Conservation (phyloP, 2,888 invertebrate genomes). For the Drosophila maculinotata region DNA sequence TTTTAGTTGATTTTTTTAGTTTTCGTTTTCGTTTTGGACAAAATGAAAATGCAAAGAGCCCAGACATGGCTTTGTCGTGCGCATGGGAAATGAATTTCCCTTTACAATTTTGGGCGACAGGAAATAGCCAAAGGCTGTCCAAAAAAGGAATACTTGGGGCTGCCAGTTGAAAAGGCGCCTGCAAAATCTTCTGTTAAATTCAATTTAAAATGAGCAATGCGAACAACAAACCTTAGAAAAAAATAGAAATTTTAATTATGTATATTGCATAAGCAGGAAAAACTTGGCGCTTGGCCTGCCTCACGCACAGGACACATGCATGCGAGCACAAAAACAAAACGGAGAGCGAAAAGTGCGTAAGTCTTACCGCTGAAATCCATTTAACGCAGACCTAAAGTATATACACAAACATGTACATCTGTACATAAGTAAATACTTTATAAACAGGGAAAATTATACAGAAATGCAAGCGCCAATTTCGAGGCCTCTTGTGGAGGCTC, state of each 20-base stretch:
- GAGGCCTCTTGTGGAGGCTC: conserved; percentile 64
- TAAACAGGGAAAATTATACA: conserved; percentile 53
- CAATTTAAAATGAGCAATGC: conserved; percentile 31
- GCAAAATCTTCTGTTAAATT: conserved; percentile 31
- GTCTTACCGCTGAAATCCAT: conserved; percentile 56
- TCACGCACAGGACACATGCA: conserved; percentile 51
- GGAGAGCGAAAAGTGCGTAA: conserved; percentile 69
- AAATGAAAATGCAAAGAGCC: conserved; percentile 54
- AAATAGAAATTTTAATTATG: conserved; percentile 60
- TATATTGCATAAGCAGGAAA: conserved; percentile 50
- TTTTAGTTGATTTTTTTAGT: conserved; percentile 16
- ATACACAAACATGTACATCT: conserved; percentile 8
- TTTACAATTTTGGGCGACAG: conserved; percentile 68
- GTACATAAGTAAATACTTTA: conserved; percentile 28
- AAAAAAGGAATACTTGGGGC: conserved; percentile 16
- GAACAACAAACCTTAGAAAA: conserved; percentile 6
- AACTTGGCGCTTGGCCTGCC: conserved; percentile 27
- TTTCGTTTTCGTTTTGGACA: conserved; percentile 56
- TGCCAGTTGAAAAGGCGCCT: conserved; percentile 24
- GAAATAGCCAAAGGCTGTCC: conserved; percentile 60
- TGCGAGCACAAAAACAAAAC: conserved; percentile 62
- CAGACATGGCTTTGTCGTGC: conserved; percentile 79
- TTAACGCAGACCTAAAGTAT: conserved; percentile 41
- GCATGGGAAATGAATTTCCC: conserved; percentile 78
- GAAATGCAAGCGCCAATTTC: conserved; percentile 65